phyloP scores from a whole-genome alignment of 1,140 invertebrate species.

The Dolichoris vasculosae region DNA sequence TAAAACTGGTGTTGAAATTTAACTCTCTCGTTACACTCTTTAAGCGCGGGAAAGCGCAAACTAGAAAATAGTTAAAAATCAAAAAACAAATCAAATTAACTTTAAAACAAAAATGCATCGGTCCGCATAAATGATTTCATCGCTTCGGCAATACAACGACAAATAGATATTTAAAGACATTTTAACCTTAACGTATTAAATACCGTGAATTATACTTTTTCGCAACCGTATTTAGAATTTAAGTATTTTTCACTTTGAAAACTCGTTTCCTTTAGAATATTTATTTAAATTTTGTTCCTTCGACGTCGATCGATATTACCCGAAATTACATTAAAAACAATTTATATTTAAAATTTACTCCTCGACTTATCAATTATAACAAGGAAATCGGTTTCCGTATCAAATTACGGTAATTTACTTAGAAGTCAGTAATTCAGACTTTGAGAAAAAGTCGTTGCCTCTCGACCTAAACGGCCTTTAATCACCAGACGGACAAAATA shows the following conservation, averaged over 20 bases:
- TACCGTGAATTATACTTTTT: too few relatives aligned
- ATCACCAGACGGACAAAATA: neutral
- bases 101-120: too few relatives aligned
- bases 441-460: neutral
- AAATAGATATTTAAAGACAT: constrained; percentile 6
- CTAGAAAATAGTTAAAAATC: constrained; percentile 23
- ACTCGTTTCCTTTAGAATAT: too few relatives aligned
- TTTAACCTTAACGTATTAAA: constrained; percentile 10
- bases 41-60: neutral
- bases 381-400: too few relatives aligned
- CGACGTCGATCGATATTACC: too few relatives aligned
- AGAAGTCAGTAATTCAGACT: neutral
- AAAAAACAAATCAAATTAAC: neutral
- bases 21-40: neutral
- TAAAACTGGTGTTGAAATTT: constrained; percentile 34
- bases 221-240: too few relatives aligned
- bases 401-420: too few relatives aligned
- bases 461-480: neutral
- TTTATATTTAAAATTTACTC: too few relatives aligned
- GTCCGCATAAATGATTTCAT: constrained; percentile 34
- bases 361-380: too few relatives aligned
- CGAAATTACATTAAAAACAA: too few relatives aligned
- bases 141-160: neutral
- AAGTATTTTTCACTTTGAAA: too few relatives aligned
- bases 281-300: too few relatives aligned